Base-by-base conservation (phyloP, 2,113 vertebrate genomes). In the Artemisiospiza belli region DNA sequence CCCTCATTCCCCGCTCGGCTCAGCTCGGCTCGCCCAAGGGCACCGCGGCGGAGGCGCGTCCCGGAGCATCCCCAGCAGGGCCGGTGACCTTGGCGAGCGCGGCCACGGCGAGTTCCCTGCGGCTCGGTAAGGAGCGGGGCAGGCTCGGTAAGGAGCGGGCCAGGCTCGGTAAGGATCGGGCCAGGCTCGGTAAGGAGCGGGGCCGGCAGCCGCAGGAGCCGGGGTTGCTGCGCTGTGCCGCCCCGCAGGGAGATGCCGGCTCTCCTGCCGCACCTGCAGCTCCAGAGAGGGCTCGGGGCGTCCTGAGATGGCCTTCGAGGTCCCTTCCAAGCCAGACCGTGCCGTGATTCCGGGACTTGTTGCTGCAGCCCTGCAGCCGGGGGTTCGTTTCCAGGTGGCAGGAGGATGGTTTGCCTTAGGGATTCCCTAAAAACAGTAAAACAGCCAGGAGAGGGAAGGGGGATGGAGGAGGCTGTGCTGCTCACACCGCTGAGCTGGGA, bases 61-160 rank as follows among this genome's bases (percentile, higher is more conserved):
- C 55, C 39, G 6, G 23, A 43, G 88, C 57, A 66, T 33, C 68
- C 61, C 25, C 47, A 7, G 1, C 1, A 47, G 66, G 23, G 11
- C 58, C 37, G 68, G 78, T 87, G 90, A 90, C 92, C 94, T 94
- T 93, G 95, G 82, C 13, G 63, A 52, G 75, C 3, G 62, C 57
- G 81, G 79, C 20, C 49, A 12, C 33, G 47, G 75, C 44, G 6
- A 35, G 31, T 20, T 25, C 1, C 17, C 3, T 18, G 70, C 10
- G 6, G 75, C 75, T 23, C 19, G 58, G 79, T 11, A 25, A 72
- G 81, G 13, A 41, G 12, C 39, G 39, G 39, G 39, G 39, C 39
- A 41, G 39, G 75, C 74, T 28, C 18, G 57, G 79, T 11, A 22
- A 72, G 81, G 12, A 39, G 73, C 19, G 18, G 58, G 51, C 73